Evolutionary conservation across 2,888 invertebrate genomes (phyloP).

Genomic region (Poecilus cupreus): DNA sequence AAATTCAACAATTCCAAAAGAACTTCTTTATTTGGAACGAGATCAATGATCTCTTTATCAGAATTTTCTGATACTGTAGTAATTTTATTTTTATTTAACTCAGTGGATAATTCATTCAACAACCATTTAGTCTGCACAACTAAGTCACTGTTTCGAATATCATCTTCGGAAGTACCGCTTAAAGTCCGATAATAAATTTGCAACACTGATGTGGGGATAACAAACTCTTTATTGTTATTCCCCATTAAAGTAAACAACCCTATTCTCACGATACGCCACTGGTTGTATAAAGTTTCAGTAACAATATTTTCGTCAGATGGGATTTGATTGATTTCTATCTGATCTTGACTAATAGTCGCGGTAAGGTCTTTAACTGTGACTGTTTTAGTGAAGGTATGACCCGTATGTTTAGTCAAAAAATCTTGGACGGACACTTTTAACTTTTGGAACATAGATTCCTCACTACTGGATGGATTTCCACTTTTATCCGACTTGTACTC

Average conservation of each 20-base stretch:
- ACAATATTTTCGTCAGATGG: slow-evolving; percentile 62
- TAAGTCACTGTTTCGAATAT: slow-evolving; percentile 66
- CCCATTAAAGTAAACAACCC: slow-evolving; percentile 69
- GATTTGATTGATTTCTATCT: slow-evolving; percentile 68
- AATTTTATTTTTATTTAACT: slow-evolving; percentile 66
- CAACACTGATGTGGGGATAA: slow-evolving; percentile 69
- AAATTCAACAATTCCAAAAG: slow-evolving; percentile 55
- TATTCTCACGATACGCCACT: slow-evolving; percentile 70
- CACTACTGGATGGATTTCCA: slow-evolving; percentile 72
- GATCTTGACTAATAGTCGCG: slow-evolving; percentile 69
- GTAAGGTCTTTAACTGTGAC: slow-evolving; percentile 69
- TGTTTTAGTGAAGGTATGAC: slow-evolving; percentile 69
- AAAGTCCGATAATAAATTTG: slow-evolving; percentile 70
- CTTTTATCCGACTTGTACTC: slow-evolving; percentile 72
- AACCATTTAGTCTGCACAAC: slow-evolving; percentile 70
- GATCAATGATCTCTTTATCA: slow-evolving; percentile 53
- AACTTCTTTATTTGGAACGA: slow-evolving; percentile 56
- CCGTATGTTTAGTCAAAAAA: slow-evolving; percentile 71
- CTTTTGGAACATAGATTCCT: slow-evolving; percentile 72
- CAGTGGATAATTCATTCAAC: slow-evolving; percentile 68
- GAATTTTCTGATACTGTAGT: slow-evolving; percentile 47
- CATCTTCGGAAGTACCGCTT: slow-evolving; percentile 66
- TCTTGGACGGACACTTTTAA: slow-evolving; percentile 72
- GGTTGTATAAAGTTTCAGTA: slow-evolving; percentile 65
- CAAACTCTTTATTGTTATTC: slow-evolving; percentile 68